A percentile compares a stretch with the other conserved stretches of the same genome.
phyloP scores from a whole-genome alignment of 2,888 invertebrate species.

The Amphipoea oculea region DNA sequence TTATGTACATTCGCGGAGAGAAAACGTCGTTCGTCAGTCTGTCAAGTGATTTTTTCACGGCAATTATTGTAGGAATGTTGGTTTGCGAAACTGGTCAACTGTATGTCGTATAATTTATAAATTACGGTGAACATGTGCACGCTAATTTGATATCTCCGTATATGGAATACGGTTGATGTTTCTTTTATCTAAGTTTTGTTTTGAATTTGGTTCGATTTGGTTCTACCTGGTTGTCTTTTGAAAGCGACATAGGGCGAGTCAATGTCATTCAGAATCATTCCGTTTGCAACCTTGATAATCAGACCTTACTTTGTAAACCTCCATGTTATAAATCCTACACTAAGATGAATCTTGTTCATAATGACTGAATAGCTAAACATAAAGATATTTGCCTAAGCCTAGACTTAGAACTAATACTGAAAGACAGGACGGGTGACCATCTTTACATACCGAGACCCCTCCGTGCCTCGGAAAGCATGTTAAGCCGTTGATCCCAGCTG shows the following conservation, averaged over 20 bases:
- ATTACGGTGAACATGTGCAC: constrained; percentile 35
- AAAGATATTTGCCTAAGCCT: constrained; percentile 11
- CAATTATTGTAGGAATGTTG: constrained; percentile 62
- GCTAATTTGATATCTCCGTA: constrained; percentile 54
- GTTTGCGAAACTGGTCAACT: constrained; percentile 57
- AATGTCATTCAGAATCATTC: not conserved
- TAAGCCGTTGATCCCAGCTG: too few species aligned
- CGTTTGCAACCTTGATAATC: not conserved
- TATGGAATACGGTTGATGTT: constrained; percentile 39
- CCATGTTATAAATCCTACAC: not conserved
- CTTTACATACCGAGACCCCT: too few species aligned
- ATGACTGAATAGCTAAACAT: not conserved
- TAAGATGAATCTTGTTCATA: not conserved
- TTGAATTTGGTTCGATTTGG: constrained; percentile 42
- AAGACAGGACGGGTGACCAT: not conserved
- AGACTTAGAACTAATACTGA: not conserved
- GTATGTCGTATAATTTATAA: constrained; percentile 47
- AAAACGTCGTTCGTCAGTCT: constrained; percentile 67
- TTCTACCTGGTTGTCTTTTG: constrained; percentile 18
- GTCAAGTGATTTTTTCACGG: constrained; percentile 60
- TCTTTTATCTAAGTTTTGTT: constrained; percentile 29
- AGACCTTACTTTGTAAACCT: not conserved
- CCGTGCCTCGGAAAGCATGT: too few species aligned
- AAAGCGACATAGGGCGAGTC: not conserved
- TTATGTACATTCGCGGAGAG: constrained; percentile 68